Base-by-base conservation (phyloP, 2,797 vertebrate species). In the Eutrigla gurnardus region DNA sequence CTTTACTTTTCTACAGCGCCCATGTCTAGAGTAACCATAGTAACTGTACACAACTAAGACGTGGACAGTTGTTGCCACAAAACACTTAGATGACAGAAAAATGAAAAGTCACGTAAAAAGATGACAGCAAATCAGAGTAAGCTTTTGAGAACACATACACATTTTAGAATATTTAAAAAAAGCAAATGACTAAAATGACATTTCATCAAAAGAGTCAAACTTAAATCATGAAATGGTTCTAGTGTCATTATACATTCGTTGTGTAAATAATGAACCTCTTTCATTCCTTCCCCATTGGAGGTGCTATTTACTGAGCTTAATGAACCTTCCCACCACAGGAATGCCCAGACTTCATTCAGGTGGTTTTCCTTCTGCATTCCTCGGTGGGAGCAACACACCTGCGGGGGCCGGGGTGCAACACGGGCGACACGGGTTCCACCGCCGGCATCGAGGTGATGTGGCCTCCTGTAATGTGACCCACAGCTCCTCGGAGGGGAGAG, bases 401-500 rank as follows among this genome's bases (percentile, higher is more conserved):
- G 89, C 67, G 76, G 71, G 40, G 6, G 40, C 7, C 7, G 2
- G 1, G 42, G 42, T 70, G 75, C 53, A 72, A 78, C 59, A 53
- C 75, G 25, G 25, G 25, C 15, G 71, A 77, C 85, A 86, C 50
- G 72, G 83, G 90, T 90, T 89, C 77, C 63, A 73, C n/a, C 65
- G 47, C 52, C 63, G 63, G 54, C 17, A 8, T 54, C 42, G 65
- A 86, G 81, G 58, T 65, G 77, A 72, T 75, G 64, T 61, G 73
- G 77, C 54, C 68, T 67, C 45, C 14, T 57, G 92, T 87, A 93
- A 93, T 66, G 52, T 7, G 86, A 93, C 43, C 78, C 82, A n/a
- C 46, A 58, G 60, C 37, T 73, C 59, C 75, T 65, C 70, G 57
- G 46, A 75, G 66, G 74, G 71, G 42, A 70, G 63, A 74, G 67